phyloP scores from a whole-genome alignment of 2,888 invertebrate species.

The Malthinus seriepunctatus region DNA sequence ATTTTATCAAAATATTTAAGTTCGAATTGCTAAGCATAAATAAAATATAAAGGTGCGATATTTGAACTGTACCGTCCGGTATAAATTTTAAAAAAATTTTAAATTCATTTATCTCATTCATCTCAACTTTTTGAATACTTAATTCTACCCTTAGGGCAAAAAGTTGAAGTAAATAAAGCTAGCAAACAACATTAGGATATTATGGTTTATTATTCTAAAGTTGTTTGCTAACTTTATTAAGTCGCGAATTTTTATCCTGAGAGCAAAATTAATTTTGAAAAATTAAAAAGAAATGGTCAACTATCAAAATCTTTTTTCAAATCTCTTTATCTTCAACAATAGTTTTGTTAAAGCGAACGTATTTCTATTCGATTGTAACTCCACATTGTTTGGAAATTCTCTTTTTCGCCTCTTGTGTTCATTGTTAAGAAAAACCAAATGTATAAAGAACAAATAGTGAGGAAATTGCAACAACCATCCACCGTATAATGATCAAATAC shows the following conservation, averaged over 20 bases:
- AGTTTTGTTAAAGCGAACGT: no score
- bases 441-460: conserved; percentile 18
- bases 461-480: conserved; percentile 35
- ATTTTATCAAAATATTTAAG: no score
- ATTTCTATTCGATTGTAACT: no score
- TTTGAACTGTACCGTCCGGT: no score
- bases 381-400: no score
- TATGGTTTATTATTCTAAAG: conserved; percentile 1
- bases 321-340: no score
- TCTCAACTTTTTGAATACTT: conserved; percentile 1
- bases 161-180: conserved; percentile 6
- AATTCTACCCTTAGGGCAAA: background rate
- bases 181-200: conserved; percentile 2
- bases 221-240: background rate
- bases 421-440: no score
- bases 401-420: no score
- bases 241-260: background rate
- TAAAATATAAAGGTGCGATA: no score
- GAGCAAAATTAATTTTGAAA: background rate
- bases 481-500: conserved; percentile 28
- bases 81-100: no score
- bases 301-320: no score
- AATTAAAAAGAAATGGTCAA: background rate
- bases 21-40: no score
- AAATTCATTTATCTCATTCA: conserved; percentile 2